Evolutionary conservation across 2,888 invertebrate genomes (phyloP).

Genomic region (Caenorhabditis imperialis): DNA sequence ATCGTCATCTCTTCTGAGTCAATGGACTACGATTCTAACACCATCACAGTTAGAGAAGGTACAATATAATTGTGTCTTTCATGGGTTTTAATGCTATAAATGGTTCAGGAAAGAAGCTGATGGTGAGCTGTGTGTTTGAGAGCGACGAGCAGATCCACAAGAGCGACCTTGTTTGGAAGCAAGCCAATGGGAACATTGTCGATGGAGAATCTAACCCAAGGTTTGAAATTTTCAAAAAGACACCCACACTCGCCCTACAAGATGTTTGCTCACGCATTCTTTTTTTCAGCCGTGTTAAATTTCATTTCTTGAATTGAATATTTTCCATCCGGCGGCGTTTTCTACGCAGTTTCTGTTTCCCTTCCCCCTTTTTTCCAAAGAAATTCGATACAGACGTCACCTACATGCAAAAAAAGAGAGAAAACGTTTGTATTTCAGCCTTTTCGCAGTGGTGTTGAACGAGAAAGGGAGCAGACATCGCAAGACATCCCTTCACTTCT

Average conservation of each 20-base stretch:
- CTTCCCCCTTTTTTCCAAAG: background rate
- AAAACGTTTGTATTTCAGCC: constrained; percentile 52
- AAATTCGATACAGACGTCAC: constrained; percentile 31
- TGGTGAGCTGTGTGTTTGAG: constrained; percentile 65
- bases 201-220: constrained; percentile 66
- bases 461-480: constrained; percentile 55
- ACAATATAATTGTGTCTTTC: background rate
- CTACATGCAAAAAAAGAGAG: constrained; percentile 9
- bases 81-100: no score
- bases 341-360: constrained; percentile 16
- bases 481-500: constrained; percentile 68
- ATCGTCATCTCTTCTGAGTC: constrained; percentile 47
- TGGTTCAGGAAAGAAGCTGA: constrained; percentile 52
- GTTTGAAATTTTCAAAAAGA: constrained; percentile 32
- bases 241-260: background rate
- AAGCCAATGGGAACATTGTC: constrained; percentile 63
- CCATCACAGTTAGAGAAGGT: constrained; percentile 59
- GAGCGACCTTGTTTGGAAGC: constrained; percentile 69
- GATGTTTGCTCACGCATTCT: constrained; percentile 5
- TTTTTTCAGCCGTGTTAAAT: constrained; percentile 24
- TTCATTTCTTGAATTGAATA: constrained; percentile 53
- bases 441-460: constrained; percentile 63
- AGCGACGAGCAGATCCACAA: constrained; percentile 60
- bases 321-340: constrained; percentile 35
- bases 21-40: constrained; percentile 61